These are phyloP conservation scores for Condylostylus longicornis DNA, from an alignment of 1,140 invertebrate genomes.

Conservation along the genomic window DNA sequence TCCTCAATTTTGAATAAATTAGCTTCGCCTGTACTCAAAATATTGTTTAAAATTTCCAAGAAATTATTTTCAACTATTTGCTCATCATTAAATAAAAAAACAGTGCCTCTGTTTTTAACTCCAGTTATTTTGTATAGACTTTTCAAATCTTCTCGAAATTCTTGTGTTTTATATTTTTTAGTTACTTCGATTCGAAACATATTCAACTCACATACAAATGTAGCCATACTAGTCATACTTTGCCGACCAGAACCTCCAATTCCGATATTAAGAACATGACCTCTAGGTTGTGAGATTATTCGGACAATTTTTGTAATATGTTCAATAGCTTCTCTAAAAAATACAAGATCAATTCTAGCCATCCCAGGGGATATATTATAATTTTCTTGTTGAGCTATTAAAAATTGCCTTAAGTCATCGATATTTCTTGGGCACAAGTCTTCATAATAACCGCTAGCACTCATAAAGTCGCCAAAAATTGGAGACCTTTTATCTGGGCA, in stretches of 20 bases:
- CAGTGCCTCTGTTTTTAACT: slow-evolving; percentile 54
- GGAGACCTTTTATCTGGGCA: slow-evolving; percentile 60
- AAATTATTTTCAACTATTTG: slow-evolving; percentile 68
- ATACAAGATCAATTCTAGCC: slow-evolving; percentile 59
- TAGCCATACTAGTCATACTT: slow-evolving; percentile 55
- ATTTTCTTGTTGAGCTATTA: slow-evolving; percentile 54
- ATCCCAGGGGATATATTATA: slow-evolving; percentile 63
- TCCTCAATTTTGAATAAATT: slow-evolving; percentile 73
- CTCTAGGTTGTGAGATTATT: slow-evolving; percentile 66
- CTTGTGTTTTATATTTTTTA: slow-evolving; percentile 53
- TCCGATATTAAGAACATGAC: slow-evolving; percentile 69
- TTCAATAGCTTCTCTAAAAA: slow-evolving; percentile 71
- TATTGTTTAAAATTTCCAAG: slow-evolving; percentile 76
- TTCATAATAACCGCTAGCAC: slow-evolving; percentile 56
- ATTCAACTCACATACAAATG: slow-evolving; percentile 61
- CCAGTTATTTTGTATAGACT: slow-evolving; percentile 53
- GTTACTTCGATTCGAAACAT: slow-evolving; percentile 66
- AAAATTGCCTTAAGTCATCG: slow-evolving; percentile 41
- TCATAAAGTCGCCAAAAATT: slow-evolving; percentile 66
- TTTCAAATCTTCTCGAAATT: slow-evolving; percentile 75
- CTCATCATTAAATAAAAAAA: slow-evolving; percentile 70
- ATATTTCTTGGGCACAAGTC: slow-evolving; percentile 46
- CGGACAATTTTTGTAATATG: slow-evolving; percentile 66
- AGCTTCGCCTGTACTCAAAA: slow-evolving; percentile 69
- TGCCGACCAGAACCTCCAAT: slow-evolving; percentile 77